A percentile compares a stretch with the other conserved stretches of the same genome.
These are phyloP conservation scores for Eulemur coronatus DNA, from an alignment of 2,797 vertebrate species.

Conservation along the genomic window DNA sequence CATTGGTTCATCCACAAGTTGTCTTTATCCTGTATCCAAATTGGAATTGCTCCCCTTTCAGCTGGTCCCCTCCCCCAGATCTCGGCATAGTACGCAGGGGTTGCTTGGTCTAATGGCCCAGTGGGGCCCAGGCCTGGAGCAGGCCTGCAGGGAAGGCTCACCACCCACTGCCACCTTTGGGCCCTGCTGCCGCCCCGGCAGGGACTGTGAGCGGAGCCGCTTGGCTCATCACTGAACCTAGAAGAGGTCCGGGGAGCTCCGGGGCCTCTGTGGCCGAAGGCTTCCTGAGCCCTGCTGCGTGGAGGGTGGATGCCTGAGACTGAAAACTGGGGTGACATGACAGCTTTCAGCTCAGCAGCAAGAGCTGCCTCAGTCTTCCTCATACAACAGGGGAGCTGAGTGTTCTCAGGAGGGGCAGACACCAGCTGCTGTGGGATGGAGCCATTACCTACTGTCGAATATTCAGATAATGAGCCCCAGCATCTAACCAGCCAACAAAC, in stretches of 20 bases:
- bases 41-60: not conserved
- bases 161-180: not conserved
- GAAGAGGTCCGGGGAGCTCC: not conserved
- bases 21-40: not conserved
- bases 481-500: not conserved
- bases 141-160: not conserved
- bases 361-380: not conserved
- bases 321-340: not conserved
- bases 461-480: not conserved
- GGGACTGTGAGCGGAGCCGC: not conserved
- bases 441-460: not conserved
- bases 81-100: not conserved
- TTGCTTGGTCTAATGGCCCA: not conserved
- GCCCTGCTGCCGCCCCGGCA: not conserved
- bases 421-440: not conserved
- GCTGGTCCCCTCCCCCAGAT: not conserved
- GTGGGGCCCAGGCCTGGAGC: not conserved
- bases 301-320: not conserved
- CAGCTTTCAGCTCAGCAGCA: not conserved
- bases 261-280: not conserved
- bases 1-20: not conserved
- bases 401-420: not conserved
- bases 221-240: not conserved
- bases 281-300: not conserved
- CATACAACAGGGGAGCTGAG: not conserved